Evolutionary conservation across 2,113 vertebrate species (phyloP).

Genomic region (Lepisosteus osseus): DNA sequence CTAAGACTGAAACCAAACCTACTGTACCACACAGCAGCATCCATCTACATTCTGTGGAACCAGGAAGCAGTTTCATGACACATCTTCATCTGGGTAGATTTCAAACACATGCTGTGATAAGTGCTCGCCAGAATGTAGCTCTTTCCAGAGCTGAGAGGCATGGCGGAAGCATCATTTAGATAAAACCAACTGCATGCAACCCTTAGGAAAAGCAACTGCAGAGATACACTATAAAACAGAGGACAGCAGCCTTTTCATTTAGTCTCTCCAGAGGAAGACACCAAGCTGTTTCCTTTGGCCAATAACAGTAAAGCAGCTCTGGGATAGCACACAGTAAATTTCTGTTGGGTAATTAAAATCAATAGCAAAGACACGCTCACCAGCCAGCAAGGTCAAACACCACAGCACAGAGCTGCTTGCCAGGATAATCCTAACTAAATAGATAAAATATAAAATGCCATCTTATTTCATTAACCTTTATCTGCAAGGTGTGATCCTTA

Average conservation of each 20-base stretch:
- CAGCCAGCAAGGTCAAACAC: constrained; percentile 86
- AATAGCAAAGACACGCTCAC: constrained; percentile 83
- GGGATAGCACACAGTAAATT: constrained; percentile 79
- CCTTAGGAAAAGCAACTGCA: constrained; percentile 48
- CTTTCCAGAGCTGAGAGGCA: constrained; percentile 55
- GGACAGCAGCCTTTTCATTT: constrained; percentile 44
- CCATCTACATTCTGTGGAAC: background rate
- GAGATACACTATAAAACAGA: constrained; percentile 46
- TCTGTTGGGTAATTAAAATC: constrained; percentile 93
- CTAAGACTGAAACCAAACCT: background rate
- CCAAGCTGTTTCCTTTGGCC: constrained; percentile 74
- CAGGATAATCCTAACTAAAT: constrained; percentile 68
- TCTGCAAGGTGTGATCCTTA: constrained; percentile 40
- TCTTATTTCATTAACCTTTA: constrained; percentile 80
- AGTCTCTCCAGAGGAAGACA: constrained; percentile 66
- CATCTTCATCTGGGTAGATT: constrained; percentile 27
- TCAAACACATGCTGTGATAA: constrained; percentile 52
- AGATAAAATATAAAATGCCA: constrained; percentile 68
- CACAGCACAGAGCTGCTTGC: constrained; percentile 67
- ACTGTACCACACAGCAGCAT: background rate
- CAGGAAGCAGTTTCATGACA: constrained; percentile 24
- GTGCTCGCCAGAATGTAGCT: constrained; percentile 58
- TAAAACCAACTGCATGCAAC: constrained; percentile 71
- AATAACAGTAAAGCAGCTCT: constrained; percentile 77
- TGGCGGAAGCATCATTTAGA: constrained; percentile 62